These are phyloP conservation scores for Dryomyza anilis DNA, from an alignment of 2,888 invertebrate species.

Conservation along the genomic window DNA sequence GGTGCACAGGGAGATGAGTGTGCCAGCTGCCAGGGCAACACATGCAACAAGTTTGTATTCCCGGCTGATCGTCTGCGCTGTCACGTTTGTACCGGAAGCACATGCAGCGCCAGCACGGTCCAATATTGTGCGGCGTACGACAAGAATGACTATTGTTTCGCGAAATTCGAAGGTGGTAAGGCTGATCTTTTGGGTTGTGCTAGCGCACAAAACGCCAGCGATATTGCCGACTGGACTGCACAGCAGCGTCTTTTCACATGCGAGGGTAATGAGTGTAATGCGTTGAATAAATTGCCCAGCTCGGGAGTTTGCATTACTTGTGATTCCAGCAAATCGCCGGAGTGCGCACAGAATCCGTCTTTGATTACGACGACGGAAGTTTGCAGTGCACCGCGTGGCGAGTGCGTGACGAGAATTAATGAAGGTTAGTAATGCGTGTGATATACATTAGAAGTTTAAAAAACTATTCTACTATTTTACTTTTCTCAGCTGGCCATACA, in stretches of 20 bases:
- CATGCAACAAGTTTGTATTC: slow-evolving; percentile 48
- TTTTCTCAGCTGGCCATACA: slow-evolving; percentile 42
- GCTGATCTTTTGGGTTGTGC: slow-evolving; percentile 48
- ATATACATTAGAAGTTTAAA: too few species aligned
- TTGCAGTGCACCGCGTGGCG: slow-evolving; percentile 41
- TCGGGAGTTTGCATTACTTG: slow-evolving; percentile 45
- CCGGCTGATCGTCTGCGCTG: slow-evolving; percentile 50
- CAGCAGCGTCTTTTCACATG: slow-evolving; percentile 47
- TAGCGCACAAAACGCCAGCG: slow-evolving; percentile 42
- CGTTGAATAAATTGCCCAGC: slow-evolving; percentile 39
- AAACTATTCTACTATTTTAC: not conserved
- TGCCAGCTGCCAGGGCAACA: slow-evolving; percentile 34
- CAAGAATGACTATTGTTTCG: slow-evolving; percentile 48
- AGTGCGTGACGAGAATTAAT: slow-evolving; percentile 44
- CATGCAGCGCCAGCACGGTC: slow-evolving; percentile 38
- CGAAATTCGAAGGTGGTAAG: slow-evolving; percentile 45
- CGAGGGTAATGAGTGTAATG: slow-evolving; percentile 45
- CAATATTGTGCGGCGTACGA: slow-evolving; percentile 43
- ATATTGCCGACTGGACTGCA: slow-evolving; percentile 44
- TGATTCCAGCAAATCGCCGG: slow-evolving; percentile 45
- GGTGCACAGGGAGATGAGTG: slow-evolving; percentile 41
- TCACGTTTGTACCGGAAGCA: slow-evolving; percentile 43
- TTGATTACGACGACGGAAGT: slow-evolving; percentile 29
- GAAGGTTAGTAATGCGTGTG: slow-evolving; percentile 32
- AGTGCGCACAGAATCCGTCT: slow-evolving; percentile 50